These are phyloP conservation scores for Nothoprocta perdicaria DNA, from an alignment of 2,113 vertebrate species.

Conservation along the genomic window DNA sequence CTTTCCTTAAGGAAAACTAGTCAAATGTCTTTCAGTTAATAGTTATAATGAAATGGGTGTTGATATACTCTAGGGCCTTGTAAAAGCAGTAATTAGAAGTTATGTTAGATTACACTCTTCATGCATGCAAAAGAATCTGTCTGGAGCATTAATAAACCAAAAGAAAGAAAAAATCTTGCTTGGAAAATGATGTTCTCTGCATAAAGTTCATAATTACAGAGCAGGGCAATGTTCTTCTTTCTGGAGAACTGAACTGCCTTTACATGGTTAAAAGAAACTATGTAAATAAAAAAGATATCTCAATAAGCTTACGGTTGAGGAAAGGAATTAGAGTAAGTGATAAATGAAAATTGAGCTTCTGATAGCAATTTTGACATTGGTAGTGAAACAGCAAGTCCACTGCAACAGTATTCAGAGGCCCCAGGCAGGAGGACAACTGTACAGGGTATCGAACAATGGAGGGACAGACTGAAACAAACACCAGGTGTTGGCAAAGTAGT, in stretches of 20 bases:
- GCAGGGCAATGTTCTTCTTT: neutral
- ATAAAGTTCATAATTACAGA: neutral
- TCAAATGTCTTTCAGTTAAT: neutral
- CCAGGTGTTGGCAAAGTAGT: neutral
- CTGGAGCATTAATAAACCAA: neutral
- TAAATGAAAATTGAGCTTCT: neutral
- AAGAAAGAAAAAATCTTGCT: neutral
- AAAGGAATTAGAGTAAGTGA: neutral
- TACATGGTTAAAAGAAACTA: neutral
- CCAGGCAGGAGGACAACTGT: neutral
- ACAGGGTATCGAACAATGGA: neutral
- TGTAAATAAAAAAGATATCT: neutral
- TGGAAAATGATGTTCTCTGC: neutral
- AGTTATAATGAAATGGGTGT: neutral
- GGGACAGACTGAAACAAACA: neutral
- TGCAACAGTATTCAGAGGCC: neutral
- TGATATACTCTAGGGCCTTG: neutral
- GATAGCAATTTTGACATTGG: neutral
- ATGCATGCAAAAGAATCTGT: neutral
- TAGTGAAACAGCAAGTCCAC: neutral
- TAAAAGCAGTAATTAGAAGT: neutral
- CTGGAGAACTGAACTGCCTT: neutral
- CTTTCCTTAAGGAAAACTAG: neutral
- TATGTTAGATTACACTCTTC: neutral
- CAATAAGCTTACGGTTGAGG: rapidly evolving